phyloP scores from a whole-genome alignment of 1,140 invertebrate species.

The Achatina immaculata region DNA sequence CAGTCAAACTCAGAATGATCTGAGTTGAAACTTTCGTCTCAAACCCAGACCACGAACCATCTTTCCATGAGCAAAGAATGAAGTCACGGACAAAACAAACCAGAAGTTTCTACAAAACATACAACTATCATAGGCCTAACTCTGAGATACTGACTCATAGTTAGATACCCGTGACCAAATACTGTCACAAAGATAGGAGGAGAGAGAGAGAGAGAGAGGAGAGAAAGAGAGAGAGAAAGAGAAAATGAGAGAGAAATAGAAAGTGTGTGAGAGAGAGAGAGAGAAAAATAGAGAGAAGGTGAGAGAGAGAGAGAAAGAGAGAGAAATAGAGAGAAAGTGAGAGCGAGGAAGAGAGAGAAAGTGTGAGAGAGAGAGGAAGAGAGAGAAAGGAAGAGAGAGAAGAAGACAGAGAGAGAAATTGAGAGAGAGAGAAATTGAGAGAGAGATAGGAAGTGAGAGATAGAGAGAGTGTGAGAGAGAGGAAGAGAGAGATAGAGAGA shows the following conservation, averaged over 20 bases:
- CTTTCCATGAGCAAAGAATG: no score
- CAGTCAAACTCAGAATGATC: no score
- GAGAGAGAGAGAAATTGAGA: not conserved
- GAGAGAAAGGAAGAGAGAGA: not conserved
- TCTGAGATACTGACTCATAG: no score
- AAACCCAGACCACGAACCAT: no score
- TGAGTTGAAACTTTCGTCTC: no score
- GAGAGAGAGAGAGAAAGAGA: no score
- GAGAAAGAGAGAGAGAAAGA: constrained; percentile 23
- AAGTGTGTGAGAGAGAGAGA: not conserved
- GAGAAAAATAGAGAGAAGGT: not conserved
- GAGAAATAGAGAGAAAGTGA: no score
- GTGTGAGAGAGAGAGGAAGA: not conserved
- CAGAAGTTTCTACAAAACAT: no score
- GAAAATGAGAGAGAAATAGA: constrained; percentile 14
- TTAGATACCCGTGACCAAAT: no score
- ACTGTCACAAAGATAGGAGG: constrained; percentile 1
- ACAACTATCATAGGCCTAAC: no score
- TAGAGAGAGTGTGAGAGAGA: constrained; percentile 6
- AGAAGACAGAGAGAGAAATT: not conserved
- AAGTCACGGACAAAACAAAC: no score
- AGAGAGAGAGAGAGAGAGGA: not conserved
- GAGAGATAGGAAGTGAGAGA: not conserved
- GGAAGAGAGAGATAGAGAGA: constrained; percentile 24
- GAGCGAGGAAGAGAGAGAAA: no score